Evolutionary conservation across 2,113 vertebrate genomes (phyloP).

Genomic region (Salvelinus namaycush): DNA sequence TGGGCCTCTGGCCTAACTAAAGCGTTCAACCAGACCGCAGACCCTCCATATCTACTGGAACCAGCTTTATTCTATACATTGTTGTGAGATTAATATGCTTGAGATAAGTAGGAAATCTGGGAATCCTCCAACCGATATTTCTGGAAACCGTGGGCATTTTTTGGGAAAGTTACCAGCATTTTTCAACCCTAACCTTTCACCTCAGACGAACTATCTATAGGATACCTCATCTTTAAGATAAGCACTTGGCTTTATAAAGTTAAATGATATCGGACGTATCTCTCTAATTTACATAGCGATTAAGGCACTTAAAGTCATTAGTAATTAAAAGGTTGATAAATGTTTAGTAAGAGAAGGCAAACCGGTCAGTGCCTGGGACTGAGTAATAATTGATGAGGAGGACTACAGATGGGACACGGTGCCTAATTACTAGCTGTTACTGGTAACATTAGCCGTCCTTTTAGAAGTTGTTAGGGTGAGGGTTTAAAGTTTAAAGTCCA

Average conservation of each 20-base stretch:
- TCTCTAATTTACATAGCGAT: conserved; percentile 34
- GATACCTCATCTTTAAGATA: not conserved
- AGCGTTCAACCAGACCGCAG: too few relatives aligned
- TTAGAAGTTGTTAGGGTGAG: conserved; percentile 4
- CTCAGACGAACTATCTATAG: not conserved
- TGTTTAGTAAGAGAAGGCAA: conserved; percentile 36
- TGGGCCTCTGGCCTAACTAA: not conserved
- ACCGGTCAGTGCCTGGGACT: conserved; percentile 22
- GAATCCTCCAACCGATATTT: too few relatives aligned
- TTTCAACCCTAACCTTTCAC: not conserved
- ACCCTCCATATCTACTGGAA: too few relatives aligned
- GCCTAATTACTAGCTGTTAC: conserved; percentile 44
- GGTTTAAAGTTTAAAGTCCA: not conserved
- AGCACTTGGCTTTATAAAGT: conserved; percentile 11
- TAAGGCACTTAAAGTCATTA: conserved; percentile 30
- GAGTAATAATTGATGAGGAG: conserved; percentile 54
- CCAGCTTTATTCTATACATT: too few relatives aligned
- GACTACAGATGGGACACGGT: conserved; percentile 36
- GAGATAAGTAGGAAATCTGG: too few relatives aligned
- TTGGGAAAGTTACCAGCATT: not conserved
- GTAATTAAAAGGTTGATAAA: conserved; percentile 55
- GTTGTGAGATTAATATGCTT: too few relatives aligned
- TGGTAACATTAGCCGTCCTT: conserved; percentile 16
- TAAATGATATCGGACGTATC: conserved; percentile 22
- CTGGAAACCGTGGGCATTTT: too few relatives aligned